A percentile compares a stretch with the other conserved stretches of the same genome.
phyloP scores from a whole-genome alignment of 2,888 invertebrate species.

The Clostera curtula region DNA sequence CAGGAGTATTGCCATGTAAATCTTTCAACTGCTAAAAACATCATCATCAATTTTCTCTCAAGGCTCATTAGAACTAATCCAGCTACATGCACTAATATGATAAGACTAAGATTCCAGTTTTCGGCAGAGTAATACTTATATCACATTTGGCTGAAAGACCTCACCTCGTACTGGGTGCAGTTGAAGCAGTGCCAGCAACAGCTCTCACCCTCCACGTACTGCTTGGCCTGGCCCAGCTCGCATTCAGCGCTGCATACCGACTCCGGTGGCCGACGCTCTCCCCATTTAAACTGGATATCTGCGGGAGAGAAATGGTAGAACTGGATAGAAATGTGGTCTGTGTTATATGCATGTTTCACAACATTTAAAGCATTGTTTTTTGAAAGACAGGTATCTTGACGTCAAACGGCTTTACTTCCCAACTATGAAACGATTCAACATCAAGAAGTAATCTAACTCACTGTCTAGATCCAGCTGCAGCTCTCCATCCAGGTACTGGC shows the following conservation, averaged over 20 bases:
- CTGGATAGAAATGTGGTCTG: too few relatives aligned
- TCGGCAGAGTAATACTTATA: too few relatives aligned
- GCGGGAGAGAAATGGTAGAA: slow-evolving; percentile 2
- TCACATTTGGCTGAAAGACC: too few relatives aligned
- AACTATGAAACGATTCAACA: not conserved
- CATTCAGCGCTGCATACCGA: slow-evolving; percentile 95
- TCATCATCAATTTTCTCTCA: too few relatives aligned
- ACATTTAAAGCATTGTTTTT: too few relatives aligned
- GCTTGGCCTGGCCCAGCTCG: slow-evolving; percentile 90
- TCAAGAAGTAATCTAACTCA: slow-evolving; percentile 44
- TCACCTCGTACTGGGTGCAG: slow-evolving; percentile 70
- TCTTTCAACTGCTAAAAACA: too few relatives aligned
- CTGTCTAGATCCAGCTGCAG: slow-evolving; percentile 86
- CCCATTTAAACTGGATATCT: slow-evolving; percentile 90
- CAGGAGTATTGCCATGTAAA: too few relatives aligned
- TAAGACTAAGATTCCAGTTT: too few relatives aligned
- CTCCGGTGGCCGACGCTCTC: slow-evolving; percentile 85
- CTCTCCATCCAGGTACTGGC: slow-evolving; percentile 89
- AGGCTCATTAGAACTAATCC: too few relatives aligned
- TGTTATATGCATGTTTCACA: too few relatives aligned
- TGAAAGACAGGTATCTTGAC: too few relatives aligned
- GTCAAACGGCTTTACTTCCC: not conserved
- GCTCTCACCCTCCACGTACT: slow-evolving; percentile 93
- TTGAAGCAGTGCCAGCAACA: slow-evolving; percentile 94
- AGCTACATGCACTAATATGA: too few relatives aligned